Evolutionary conservation across 2,113 vertebrate species (phyloP).

Genomic region (Megaceryle maxima): DNA sequence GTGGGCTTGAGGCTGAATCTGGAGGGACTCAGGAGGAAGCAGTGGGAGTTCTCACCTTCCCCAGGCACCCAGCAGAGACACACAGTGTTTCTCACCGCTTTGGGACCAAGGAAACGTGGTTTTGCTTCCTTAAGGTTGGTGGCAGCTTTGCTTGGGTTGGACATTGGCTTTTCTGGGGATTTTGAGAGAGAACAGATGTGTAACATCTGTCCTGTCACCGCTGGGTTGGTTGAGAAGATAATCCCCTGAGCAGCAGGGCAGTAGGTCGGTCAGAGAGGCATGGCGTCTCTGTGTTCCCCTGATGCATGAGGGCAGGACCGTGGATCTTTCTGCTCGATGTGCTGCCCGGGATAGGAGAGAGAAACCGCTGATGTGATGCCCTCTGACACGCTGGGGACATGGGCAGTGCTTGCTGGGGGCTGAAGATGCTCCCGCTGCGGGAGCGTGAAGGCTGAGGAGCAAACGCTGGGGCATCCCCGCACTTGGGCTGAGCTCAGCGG

Average conservation of each 20-base stretch:
- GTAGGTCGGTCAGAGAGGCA: not conserved
- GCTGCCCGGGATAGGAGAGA: not conserved
- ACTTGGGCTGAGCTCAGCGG: not conserved
- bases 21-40: not conserved
- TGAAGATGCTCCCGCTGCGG: too few species aligned
- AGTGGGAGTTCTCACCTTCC: not conserved
- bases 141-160: not conserved
- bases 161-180: not conserved
- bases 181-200: not conserved
- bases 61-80: too few species aligned
- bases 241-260: not conserved
- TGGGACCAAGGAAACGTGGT: fast-evolving
- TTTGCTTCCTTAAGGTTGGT: not conserved
- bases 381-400: not conserved
- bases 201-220: not conserved
- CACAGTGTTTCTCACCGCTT: fast-evolving
- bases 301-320: fast-evolving
- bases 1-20: not conserved
- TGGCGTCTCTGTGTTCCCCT: not conserved
- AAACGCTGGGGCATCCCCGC: not conserved
- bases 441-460: not conserved
- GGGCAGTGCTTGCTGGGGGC: not conserved
- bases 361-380: not conserved
- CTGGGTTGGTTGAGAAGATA: not conserved
- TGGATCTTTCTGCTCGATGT: fast-evolving